Evolutionary conservation across 2,797 vertebrate genomes (phyloP).

Genomic region (Zonotrichia albicollis): DNA sequence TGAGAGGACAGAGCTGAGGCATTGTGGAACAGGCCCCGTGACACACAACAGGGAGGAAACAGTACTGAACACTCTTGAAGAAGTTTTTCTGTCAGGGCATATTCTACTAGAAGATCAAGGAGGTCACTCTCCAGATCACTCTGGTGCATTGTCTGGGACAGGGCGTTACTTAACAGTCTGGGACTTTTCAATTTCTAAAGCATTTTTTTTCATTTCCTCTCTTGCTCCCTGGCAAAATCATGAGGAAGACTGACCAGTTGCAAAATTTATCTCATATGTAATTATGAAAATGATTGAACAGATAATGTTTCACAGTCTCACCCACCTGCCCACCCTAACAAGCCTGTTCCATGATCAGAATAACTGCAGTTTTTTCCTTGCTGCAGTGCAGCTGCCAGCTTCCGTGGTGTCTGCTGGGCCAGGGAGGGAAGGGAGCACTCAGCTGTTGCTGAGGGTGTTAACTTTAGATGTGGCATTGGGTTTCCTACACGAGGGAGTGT

Average conservation of each 20-base stretch:
- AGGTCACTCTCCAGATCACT: background rate
- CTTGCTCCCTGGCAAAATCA: background rate
- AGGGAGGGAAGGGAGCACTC: background rate
- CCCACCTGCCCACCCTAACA: background rate
- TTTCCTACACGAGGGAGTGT: background rate
- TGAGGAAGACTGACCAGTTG: background rate
- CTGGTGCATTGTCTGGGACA: background rate
- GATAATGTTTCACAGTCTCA: background rate
- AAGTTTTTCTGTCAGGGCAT: background rate
- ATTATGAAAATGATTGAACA: background rate
- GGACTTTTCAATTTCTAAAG: background rate
- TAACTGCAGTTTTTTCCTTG: background rate
- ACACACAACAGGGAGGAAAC: background rate
- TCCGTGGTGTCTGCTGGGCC: background rate
- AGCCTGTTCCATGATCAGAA: background rate
- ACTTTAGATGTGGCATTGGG: background rate
- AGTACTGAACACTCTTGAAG: background rate
- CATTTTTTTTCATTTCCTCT: constrained; percentile 11
- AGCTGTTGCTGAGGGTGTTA: background rate
- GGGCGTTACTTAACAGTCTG: background rate
- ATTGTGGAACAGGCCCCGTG: background rate
- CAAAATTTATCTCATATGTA: background rate
- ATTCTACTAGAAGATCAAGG: background rate
- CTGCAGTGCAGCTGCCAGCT: background rate
- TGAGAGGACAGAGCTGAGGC: background rate